These are phyloP conservation scores for Villa cingulata DNA, from an alignment of 2,888 invertebrate genomes.

Conservation along the genomic window DNA sequence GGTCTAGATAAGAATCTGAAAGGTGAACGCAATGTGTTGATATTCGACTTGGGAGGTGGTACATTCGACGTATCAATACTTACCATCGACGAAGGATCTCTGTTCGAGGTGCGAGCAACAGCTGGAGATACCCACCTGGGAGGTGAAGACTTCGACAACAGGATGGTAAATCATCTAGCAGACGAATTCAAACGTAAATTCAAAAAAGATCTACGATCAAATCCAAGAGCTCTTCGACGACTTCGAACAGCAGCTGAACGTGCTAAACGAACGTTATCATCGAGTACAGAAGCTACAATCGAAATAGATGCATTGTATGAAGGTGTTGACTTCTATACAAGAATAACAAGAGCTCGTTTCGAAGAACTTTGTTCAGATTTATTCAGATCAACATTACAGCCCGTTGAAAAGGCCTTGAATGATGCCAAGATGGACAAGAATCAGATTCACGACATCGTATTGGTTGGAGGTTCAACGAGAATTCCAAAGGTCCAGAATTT, in stretches of 20 bases:
- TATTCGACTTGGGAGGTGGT: constrained; percentile 45
- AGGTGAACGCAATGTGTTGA: constrained; percentile 48
- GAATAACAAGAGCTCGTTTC: constrained; percentile 54
- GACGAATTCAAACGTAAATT: constrained; percentile 69
- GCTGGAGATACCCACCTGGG: constrained; percentile 70
- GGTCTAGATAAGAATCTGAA: constrained; percentile 54
- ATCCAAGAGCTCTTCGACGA: constrained; percentile 47
- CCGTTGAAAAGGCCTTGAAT: constrained; percentile 57
- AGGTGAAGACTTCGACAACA: constrained; percentile 78
- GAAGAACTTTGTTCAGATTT: constrained; percentile 56
- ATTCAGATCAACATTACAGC: constrained; percentile 53
- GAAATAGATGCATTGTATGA: constrained; percentile 59
- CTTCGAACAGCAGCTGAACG: constrained; percentile 59
- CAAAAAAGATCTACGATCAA: constrained; percentile 48
- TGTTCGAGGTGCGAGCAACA: constrained; percentile 56
- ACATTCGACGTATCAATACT: constrained; percentile 62
- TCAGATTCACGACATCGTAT: constrained; percentile 58
- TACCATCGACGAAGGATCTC: constrained; percentile 51
- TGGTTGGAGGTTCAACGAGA: constrained; percentile 63
- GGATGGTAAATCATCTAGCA: constrained; percentile 70
- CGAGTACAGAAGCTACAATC: constrained; percentile 55
- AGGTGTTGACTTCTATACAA: constrained; percentile 54
- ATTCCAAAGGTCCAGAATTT: constrained; percentile 61
- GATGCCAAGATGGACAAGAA: constrained; percentile 63
- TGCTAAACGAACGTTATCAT: constrained; percentile 58